Percentiles rank a stretch among this genome's conserved stretches.
These are phyloP conservation scores for Addax nasomaculatus DNA, from an alignment of 2,113 vertebrate species.

Conservation along the genomic window DNA sequence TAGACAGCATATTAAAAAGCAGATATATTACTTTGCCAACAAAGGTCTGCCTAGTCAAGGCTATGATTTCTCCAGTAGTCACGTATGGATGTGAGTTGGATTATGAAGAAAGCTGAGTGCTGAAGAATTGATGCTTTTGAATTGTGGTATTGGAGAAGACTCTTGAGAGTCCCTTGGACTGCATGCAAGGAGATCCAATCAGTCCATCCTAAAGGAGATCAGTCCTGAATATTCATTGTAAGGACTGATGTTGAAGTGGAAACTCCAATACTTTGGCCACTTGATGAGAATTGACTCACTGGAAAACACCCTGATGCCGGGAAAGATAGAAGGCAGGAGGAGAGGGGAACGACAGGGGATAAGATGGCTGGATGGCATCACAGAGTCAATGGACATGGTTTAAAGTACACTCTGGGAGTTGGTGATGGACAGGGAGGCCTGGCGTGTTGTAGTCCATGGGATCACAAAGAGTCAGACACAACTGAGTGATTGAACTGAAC, in stretches of 20 bases:
- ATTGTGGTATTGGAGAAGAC: not conserved
- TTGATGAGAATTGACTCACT: too few relatives aligned
- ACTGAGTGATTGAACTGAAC: too few relatives aligned
- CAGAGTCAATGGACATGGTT: too few relatives aligned
- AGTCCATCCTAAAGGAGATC: not conserved
- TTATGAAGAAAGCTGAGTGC: not conserved
- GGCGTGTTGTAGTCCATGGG: too few relatives aligned
- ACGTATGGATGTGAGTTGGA: not conserved
- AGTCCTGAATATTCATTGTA: too few relatives aligned
- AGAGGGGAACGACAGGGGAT: too few relatives aligned
- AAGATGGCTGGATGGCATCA: too few relatives aligned
- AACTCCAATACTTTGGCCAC: not conserved
- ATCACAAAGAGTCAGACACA: too few relatives aligned
- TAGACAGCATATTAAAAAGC: not conserved
- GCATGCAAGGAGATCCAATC: not conserved
- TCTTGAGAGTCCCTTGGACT: not conserved
- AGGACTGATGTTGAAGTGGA: fast-evolving
- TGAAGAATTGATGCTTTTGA: not conserved
- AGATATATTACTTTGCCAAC: not conserved
- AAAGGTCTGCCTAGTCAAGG: fast-evolving
- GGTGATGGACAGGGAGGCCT: too few relatives aligned
- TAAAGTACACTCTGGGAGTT: too few relatives aligned
- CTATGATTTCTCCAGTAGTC: not conserved
- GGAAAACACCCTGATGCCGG: too few relatives aligned
- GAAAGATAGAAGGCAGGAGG: too few relatives aligned